Evolutionary conservation across 2,797 vertebrate genomes (phyloP).

Genomic region (Paedocypris micromegethes): DNA sequence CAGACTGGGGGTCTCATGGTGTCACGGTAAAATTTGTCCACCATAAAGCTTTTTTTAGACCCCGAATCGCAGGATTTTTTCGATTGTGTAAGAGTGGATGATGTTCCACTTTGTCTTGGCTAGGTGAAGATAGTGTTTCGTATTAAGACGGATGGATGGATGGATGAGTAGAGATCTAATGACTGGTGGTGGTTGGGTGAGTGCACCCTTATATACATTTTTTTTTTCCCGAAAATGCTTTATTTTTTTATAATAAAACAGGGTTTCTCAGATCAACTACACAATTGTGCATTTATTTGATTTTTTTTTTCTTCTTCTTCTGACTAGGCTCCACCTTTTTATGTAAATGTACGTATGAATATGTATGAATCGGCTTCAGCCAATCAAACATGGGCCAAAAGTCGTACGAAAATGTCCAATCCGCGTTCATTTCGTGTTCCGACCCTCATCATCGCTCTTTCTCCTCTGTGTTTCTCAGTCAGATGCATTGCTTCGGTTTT

Average conservation of each 20-base stretch:
- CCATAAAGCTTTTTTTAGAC: neutral
- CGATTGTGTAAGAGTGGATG: slow-evolving; percentile 3
- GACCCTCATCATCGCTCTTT: slow-evolving; percentile 10
- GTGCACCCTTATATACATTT: slow-evolving; percentile 53
- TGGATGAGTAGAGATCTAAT: slow-evolving; percentile 33
- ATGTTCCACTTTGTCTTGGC: slow-evolving; percentile 38
- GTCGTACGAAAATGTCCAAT: slow-evolving; percentile 19
- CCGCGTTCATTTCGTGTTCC: neutral
- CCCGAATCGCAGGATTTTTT: slow-evolving; percentile 13
- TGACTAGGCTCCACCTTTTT: slow-evolving; percentile 37
- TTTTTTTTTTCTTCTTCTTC: slow-evolving; percentile 53
- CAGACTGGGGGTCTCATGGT: slow-evolving; percentile 17
- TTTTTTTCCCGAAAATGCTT: slow-evolving; percentile 59
- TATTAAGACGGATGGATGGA: slow-evolving; percentile 31
- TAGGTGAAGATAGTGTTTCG: slow-evolving; percentile 36
- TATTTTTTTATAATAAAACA: slow-evolving; percentile 71
- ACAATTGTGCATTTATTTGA: slow-evolving; percentile 51
- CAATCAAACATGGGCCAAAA: slow-evolving; percentile 44
- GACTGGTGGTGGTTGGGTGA: slow-evolving; percentile 45
- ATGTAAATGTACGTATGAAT: slow-evolving; percentile 33
- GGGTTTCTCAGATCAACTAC: slow-evolving; percentile 70
- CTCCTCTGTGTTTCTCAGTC: slow-evolving; percentile 9
- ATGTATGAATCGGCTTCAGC: slow-evolving; percentile 36
- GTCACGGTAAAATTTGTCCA: no score
- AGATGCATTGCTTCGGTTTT: slow-evolving; percentile 1